Base-by-base conservation (phyloP, 2,797 vertebrate species). In the Danio choprae region DNA sequence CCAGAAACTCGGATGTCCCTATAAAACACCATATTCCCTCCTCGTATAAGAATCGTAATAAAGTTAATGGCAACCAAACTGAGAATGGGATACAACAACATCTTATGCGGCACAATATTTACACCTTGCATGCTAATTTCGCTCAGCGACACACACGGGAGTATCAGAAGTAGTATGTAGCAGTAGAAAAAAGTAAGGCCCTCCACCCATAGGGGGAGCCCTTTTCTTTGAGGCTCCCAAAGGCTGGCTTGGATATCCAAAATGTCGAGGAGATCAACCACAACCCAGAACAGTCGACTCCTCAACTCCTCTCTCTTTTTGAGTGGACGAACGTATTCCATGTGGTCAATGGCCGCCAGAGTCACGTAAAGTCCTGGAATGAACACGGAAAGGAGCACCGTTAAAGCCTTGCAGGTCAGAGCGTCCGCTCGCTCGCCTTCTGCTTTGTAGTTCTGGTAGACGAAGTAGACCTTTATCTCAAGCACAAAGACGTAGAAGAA, bases 401-500 rank as follows among this genome's bases (percentile, higher is more conserved):
- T 85, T 38, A 88, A 74, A 15, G 83, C 80, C 16, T 76, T 84
- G 67, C 85, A 75, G 43, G 83, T 83, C 43, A 86, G 67, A 0
- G 75, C 74, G 16, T 87, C 84, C 0, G 36, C 78, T 12, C 59
- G 51, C 4, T 78, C 29, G 0, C 9, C 1, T 0, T 87, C 95
- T 0, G 95, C 95, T 86, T 96, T 96, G 77, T 96, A 96, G 90
- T 96, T 96, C 87, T 96, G 95, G 87, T 95, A 94, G 22, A 95
- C 90, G 79, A 95, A 96, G 92, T 95, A 96, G 83, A 95, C 94
- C 69, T 93, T 94, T 90, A 95, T 95, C 87, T 96, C 95, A 87
- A 95, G 87, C 84, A 94, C 94, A 1, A 95, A 95, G 86, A 95
- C 91, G 2, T 95, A 96, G 6, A 95, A 91, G 87, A 95, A 95